A percentile compares a stretch with the other conserved stretches of the same genome.
These are phyloP conservation scores for Microtus oregoni DNA, from an alignment of 2,113 vertebrate species.

Conservation along the genomic window DNA sequence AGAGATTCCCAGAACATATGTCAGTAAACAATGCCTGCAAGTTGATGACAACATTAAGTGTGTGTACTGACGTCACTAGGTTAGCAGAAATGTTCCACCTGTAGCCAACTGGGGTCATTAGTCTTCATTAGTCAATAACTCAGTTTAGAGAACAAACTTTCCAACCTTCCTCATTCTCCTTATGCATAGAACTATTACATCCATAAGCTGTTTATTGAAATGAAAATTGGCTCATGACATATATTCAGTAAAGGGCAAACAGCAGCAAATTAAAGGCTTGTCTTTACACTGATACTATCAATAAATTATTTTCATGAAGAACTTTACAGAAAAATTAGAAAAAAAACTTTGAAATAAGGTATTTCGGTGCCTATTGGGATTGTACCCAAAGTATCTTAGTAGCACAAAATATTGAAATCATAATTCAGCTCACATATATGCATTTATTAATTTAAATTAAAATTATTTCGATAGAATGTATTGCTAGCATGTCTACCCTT, in stretches of 20 bases:
- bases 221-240: not conserved
- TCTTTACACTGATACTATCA: not conserved
- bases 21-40: not conserved
- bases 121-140: not conserved
- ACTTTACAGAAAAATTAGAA: not conserved
- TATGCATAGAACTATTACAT: not conserved
- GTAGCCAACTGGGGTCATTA: not conserved
- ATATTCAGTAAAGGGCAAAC: not conserved
- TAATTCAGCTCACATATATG: not conserved
- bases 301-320: not conserved
- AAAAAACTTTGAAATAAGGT: not conserved
- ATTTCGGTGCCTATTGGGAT: not conserved
- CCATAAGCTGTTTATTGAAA: not conserved
- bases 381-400: not conserved
- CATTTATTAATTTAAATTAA: not conserved
- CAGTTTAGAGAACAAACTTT: not conserved
- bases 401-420: constrained; percentile 9
- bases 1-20: constrained; percentile 13
- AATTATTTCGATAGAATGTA: not conserved
- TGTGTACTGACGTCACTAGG: not conserved
- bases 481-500: not conserved
- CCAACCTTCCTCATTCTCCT: constrained; percentile 15
- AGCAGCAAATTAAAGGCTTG: not conserved
- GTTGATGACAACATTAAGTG: constrained; percentile 24
- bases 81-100: not conserved